Evolutionary conservation across 2,113 vertebrate species (phyloP).

Genomic region (Alces alces): DNA sequence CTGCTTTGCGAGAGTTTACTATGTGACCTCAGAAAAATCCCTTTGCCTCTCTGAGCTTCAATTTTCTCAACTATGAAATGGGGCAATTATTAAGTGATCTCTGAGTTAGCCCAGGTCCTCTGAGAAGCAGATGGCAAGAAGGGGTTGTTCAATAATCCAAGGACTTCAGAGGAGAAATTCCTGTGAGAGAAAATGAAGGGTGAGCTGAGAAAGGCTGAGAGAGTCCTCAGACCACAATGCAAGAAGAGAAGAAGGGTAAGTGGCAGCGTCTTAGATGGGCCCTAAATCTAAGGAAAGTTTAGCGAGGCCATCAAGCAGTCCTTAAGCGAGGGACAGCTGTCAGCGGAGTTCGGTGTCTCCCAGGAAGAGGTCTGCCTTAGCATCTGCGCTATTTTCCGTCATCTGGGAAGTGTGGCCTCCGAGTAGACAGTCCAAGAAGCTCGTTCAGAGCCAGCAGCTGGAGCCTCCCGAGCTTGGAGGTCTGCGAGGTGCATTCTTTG

Average conservation of each 20-base stretch:
- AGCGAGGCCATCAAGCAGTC: background rate
- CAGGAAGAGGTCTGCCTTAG: background rate
- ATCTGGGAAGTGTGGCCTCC: background rate
- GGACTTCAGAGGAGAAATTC: background rate
- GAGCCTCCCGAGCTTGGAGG: background rate
- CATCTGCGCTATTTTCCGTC: background rate
- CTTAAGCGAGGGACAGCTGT: background rate
- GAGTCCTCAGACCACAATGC: background rate
- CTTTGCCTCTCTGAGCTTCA: background rate
- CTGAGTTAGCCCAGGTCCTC: background rate
- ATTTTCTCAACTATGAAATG: background rate
- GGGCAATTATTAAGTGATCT: background rate
- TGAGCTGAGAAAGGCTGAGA: background rate
- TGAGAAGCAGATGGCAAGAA: background rate
- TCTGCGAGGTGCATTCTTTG: background rate
- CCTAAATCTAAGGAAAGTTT: background rate
- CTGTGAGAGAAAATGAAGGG: background rate
- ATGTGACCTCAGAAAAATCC: background rate
- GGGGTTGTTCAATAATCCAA: background rate
- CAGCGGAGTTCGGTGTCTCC: background rate
- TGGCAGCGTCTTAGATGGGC: background rate
- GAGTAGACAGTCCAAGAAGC: no score
- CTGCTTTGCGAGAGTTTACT: background rate
- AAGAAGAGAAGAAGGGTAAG: background rate
- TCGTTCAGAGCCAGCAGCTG: no score